A percentile compares a stretch with the other conserved stretches of the same genome.
Conservation (phyloP, 1,140 invertebrate species). For the Sarcophaga bullata region DNA sequence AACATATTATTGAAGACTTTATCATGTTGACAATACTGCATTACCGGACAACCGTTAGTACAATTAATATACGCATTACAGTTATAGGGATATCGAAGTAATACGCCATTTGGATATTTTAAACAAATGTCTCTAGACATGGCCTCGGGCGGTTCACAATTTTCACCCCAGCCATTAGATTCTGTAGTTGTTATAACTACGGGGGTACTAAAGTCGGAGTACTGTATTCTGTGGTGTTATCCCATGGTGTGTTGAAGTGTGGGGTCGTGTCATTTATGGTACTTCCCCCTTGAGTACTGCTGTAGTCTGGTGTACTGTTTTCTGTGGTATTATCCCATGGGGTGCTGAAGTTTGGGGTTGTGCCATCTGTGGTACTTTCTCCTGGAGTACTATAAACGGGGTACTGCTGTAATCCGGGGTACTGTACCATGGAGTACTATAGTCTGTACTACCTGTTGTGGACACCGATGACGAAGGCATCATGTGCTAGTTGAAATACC, state of each 20-base stretch:
- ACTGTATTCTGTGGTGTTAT: constrained; percentile 28
- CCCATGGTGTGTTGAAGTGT: not conserved
- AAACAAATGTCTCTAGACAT: constrained; percentile 47
- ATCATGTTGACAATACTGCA: constrained; percentile 52
- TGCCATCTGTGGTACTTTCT: too few species aligned
- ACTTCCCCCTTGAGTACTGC: constrained; percentile 46
- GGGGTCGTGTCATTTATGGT: not conserved
- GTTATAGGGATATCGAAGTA: constrained; percentile 48
- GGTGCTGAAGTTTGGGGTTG: not conserved
- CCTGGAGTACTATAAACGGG: constrained; percentile 45
- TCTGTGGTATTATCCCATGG: constrained; percentile 44
- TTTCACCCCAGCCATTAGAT: constrained; percentile 43
- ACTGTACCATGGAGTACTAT: constrained; percentile 52
- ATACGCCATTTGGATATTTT: constrained; percentile 43
- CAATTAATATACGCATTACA: constrained; percentile 52
- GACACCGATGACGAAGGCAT: too few species aligned
- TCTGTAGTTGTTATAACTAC: constrained; percentile 43
- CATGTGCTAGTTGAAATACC: constrained; percentile 25
- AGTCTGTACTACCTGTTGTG: constrained; percentile 29
- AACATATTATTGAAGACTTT: constrained; percentile 53
- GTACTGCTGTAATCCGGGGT: constrained; percentile 49
- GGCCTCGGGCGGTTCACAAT: constrained; percentile 49
- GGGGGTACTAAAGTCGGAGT: constrained; percentile 36
- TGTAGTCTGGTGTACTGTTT: constrained; percentile 44
- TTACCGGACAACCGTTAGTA: constrained; percentile 51